Evolutionary conservation across 2,888 invertebrate species (phyloP).

Genomic region (Pseudococcus jackbeardsleyi): DNA sequence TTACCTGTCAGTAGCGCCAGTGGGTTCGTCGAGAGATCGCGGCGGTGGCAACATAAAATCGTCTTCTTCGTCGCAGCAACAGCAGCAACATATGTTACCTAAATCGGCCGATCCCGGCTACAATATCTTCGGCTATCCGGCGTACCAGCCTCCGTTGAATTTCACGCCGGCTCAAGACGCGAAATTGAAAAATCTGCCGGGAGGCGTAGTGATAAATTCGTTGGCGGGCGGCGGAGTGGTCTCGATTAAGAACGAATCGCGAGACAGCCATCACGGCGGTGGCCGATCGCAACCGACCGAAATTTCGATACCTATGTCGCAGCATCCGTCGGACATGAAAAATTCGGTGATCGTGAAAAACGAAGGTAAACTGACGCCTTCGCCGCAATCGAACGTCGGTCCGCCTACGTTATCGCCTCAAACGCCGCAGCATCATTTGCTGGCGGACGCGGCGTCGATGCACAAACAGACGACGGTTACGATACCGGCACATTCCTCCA

Average conservation of each 20-base stretch:
- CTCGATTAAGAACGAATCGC: neutral
- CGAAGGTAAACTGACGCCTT: slow-evolving; percentile 50
- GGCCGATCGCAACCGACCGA: neutral
- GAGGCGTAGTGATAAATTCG: slow-evolving; percentile 25
- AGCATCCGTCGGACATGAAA: slow-evolving; percentile 28
- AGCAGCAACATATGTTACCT: slow-evolving; percentile 60
- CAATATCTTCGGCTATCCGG: slow-evolving; percentile 57
- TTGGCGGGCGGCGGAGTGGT: neutral
- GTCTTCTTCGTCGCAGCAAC: neutral
- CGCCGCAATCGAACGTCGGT: neutral
- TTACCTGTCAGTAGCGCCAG: neutral
- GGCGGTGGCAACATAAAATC: slow-evolving; percentile 6
- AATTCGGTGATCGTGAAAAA: slow-evolving; percentile 66
- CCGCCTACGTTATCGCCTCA: neutral
- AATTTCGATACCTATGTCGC: neutral
- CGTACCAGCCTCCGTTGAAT: slow-evolving; percentile 52
- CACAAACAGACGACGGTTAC: slow-evolving; percentile 44
- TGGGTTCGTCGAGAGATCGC: slow-evolving; percentile 33
- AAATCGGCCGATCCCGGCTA: slow-evolving; percentile 54
- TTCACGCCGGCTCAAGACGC: slow-evolving; percentile 41
- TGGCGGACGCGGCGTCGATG: slow-evolving; percentile 67
- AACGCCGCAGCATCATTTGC: slow-evolving; percentile 22
- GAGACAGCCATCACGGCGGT: neutral
- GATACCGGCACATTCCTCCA: slow-evolving; percentile 69
- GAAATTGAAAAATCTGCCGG: neutral